Conservation (phyloP, 2,113 vertebrate genomes). For the Spilogale gracilis region DNA sequence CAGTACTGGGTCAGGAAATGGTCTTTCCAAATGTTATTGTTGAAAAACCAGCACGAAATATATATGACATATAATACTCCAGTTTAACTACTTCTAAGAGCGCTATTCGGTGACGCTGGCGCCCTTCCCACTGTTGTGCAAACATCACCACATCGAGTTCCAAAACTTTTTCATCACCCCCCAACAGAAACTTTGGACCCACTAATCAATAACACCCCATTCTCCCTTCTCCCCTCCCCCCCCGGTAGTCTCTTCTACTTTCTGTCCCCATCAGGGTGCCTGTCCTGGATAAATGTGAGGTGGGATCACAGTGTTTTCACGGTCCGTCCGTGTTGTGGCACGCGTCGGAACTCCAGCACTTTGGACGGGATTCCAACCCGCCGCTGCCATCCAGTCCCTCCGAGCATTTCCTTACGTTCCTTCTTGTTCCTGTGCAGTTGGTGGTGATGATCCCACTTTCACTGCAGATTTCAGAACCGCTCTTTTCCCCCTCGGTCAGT, state of each 20-base stretch:
- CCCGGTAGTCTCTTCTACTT: background rate
- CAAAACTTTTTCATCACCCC: background rate
- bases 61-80: background rate
- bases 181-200: background rate
- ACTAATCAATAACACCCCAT: background rate
- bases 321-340: rapidly evolving
- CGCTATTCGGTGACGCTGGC: background rate
- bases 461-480: background rate
- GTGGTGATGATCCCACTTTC: background rate
- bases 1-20: background rate
- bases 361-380: too few species aligned
- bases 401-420: rapidly evolving
- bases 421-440: background rate
- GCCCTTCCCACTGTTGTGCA: too few species aligned
- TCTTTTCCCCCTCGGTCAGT: background rate
- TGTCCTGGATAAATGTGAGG: background rate
- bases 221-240: background rate
- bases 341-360: rapidly evolving
- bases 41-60: background rate
- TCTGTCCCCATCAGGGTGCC: background rate
- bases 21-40: background rate
- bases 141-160: background rate
- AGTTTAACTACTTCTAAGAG: background rate
- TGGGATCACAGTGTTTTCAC: rapidly evolving
- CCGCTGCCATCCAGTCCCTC: rapidly evolving